Conservation (phyloP, 2,113 vertebrate genomes). For the Formicarius rufipectus region DNA sequence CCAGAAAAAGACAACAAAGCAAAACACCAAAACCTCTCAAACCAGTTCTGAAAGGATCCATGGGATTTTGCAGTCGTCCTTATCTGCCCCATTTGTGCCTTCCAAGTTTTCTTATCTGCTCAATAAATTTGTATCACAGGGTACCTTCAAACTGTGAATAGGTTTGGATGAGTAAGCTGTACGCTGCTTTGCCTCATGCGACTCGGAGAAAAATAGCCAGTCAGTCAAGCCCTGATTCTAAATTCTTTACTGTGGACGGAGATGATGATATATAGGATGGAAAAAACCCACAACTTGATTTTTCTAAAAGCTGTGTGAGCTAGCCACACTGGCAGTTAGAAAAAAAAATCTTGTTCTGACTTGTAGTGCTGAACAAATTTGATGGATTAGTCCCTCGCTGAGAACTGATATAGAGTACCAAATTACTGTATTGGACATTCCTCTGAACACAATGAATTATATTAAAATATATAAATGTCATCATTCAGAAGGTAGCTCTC, state of each 20-base stretch:
- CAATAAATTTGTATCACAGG: conserved; percentile 4
- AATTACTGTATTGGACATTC: conserved; percentile 16
- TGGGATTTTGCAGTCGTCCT: conserved; percentile 25
- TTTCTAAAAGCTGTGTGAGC: background rate
- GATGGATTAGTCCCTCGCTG: background rate
- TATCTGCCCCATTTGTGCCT: conserved; percentile 38
- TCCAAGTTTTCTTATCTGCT: conserved; percentile 53
- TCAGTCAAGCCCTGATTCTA: conserved; percentile 16
- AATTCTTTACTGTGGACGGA: background rate
- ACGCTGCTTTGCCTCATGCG: background rate
- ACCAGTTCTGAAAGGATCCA: conserved; percentile 15
- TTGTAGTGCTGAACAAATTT: conserved; percentile 28
- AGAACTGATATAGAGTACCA: conserved; percentile 6
- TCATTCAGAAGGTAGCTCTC: background rate
- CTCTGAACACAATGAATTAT: conserved; percentile 1
- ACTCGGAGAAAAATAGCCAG: conserved; percentile 24
- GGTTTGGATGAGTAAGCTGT: background rate
- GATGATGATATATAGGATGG: background rate
- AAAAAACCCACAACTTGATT: background rate
- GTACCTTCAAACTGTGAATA: conserved; percentile 28
- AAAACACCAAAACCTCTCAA: conserved; percentile 44
- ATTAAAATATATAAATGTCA: conserved; percentile 33
- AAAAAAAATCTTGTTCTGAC: conserved; percentile 4
- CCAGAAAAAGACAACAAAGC: conserved; percentile 56
- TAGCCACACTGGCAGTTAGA: background rate